A percentile compares a stretch with the other conserved stretches of the same genome.
Evolutionary conservation across 2,797 vertebrate species (phyloP).

Genomic region (Sparidentex hasta): DNA sequence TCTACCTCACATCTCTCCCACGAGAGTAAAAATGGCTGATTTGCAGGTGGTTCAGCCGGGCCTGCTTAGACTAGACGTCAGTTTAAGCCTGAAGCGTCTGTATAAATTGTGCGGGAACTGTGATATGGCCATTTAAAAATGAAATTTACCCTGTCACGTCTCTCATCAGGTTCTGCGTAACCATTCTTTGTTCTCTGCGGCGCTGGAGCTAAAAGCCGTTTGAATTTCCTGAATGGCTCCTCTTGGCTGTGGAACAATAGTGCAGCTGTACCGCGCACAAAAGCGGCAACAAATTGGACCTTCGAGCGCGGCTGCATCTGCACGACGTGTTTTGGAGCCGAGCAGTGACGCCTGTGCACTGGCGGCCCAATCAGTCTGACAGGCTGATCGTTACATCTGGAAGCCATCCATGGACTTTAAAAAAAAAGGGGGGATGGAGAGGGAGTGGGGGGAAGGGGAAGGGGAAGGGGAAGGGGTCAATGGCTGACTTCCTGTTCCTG

Average conservation of each 20-base stretch:
- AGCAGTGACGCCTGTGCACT: constrained; percentile 49
- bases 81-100: constrained; percentile 6
- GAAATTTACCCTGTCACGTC: constrained; percentile 34
- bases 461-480: constrained; percentile 71
- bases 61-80: background rate
- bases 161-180: constrained; percentile 38
- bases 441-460: constrained; percentile 2
- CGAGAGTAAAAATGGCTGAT: background rate
- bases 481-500: constrained; percentile 76
- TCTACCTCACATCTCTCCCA: background rate
- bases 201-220: constrained; percentile 44
- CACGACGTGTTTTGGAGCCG: constrained; percentile 42
- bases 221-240: constrained; percentile 39
- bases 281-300: constrained; percentile 66
- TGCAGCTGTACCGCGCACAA: constrained; percentile 54
- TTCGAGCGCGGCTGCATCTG: constrained; percentile 56
- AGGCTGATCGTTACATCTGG: constrained; percentile 77
- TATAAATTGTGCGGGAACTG: background rate
- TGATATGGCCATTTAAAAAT: constrained; percentile 16
- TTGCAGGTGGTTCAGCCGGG: constrained; percentile 13
- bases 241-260: constrained; percentile 52
- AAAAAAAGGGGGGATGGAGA: too few relatives aligned
- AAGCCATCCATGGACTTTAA: constrained; percentile 75
- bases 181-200: constrained; percentile 36
- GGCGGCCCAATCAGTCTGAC: constrained; percentile 60